A percentile compares a stretch with the other conserved stretches of the same genome.
Conservation (phyloP, 2,797 vertebrate species). For the Notolepis coatsorum region DNA sequence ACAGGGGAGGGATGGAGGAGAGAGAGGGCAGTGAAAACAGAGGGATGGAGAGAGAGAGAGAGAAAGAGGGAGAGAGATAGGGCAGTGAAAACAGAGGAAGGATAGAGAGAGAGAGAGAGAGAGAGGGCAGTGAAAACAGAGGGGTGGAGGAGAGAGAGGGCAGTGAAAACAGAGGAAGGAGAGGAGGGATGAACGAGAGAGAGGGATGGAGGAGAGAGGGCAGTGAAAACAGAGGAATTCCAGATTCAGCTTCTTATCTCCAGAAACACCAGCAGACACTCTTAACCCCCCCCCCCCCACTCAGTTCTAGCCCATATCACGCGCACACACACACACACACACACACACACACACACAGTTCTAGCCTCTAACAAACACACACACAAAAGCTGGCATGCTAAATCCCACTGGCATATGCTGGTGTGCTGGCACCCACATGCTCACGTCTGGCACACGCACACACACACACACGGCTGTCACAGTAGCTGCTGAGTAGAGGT, state of each 20-base stretch:
- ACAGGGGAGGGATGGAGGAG: constrained; percentile 51
- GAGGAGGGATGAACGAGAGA: constrained; percentile 55
- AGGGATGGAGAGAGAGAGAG: too few species aligned
- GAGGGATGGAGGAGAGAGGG: constrained; percentile 44
- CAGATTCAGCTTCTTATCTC: constrained; percentile 76
- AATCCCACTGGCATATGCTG: constrained; percentile 82
- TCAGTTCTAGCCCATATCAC: too few species aligned
- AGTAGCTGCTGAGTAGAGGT: constrained; percentile 59
- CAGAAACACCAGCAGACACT: constrained; percentile 74
- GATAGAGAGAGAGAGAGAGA: too few species aligned
- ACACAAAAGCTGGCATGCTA: constrained; percentile 73
- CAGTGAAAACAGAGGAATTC: constrained; percentile 36
- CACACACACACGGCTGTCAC: constrained; percentile 56
- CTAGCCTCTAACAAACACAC: too few species aligned
- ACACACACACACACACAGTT: constrained; percentile 34
- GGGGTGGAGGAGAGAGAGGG: constrained; percentile 44
- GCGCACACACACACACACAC: constrained; percentile 36
- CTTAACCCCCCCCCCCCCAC: constrained; percentile 60
- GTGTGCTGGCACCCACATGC: constrained; percentile 75
- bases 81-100: constrained; percentile 32
- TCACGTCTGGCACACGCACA: constrained; percentile 63
- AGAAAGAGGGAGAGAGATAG: background rate
- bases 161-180: constrained; percentile 12
- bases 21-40: background rate
- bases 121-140: constrained; percentile 29